Percentiles rank a stretch among this genome's conserved stretches.
Conservation (phyloP, 2,113 vertebrate genomes). For the Notiomystis cincta region DNA sequence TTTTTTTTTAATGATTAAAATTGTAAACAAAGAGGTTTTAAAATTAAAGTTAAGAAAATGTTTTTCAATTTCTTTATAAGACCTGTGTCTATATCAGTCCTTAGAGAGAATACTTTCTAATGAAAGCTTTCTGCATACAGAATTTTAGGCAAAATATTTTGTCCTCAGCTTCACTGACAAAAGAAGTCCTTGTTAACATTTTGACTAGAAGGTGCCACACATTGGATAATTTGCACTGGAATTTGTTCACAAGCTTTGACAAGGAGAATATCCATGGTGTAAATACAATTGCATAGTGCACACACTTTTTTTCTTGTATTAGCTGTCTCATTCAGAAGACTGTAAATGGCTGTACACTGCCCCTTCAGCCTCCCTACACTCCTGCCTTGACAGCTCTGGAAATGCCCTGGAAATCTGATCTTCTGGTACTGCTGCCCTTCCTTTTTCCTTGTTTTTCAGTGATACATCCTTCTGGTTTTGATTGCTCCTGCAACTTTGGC, state of each 20-base stretch:
- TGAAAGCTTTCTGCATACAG: neutral
- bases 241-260: neutral
- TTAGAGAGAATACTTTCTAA: neutral
- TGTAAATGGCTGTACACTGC: neutral
- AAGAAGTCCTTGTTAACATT: neutral
- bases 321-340: neutral
- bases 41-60: neutral
- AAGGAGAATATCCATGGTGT: neutral
- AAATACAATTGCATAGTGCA: neutral
- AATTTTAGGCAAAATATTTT: neutral
- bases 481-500: neutral
- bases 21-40: neutral
- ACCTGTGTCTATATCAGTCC: neutral
- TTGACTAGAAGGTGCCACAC: neutral
- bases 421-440: neutral
- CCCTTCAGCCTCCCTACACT: neutral
- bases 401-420: neutral
- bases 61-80: neutral
- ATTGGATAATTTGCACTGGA: neutral
- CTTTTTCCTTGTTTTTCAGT: neutral
- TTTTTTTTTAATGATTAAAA: neutral
- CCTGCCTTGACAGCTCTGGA: neutral
- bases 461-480: neutral
- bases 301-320: neutral
- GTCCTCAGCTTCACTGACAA: neutral